These are phyloP conservation scores for Petrolisthes manimaculis DNA, from an alignment of 2,888 invertebrate genomes.

Conservation along the genomic window DNA sequence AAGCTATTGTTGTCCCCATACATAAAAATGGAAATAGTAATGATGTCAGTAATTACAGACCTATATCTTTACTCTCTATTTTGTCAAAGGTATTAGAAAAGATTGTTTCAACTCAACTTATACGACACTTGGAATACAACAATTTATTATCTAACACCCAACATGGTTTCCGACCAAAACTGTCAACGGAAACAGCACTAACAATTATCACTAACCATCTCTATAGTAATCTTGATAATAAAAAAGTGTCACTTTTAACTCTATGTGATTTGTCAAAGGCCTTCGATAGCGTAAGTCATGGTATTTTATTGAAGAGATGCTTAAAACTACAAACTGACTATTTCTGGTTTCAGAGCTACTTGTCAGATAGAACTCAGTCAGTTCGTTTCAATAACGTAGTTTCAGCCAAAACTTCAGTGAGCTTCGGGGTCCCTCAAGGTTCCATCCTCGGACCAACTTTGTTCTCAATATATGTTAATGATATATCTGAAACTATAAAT, in stretches of 20 bases:
- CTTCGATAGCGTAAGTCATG: background rate
- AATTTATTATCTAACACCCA: background rate
- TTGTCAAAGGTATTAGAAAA: background rate
- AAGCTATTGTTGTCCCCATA: background rate
- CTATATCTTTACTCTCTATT: background rate
- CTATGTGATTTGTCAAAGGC: background rate
- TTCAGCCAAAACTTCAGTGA: background rate
- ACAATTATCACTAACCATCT: background rate
- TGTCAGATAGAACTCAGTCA: background rate
- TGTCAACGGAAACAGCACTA: background rate
- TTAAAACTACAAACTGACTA: background rate
- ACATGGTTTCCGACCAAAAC: background rate
- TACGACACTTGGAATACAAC: background rate
- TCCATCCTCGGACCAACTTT: slow-evolving; percentile 19
- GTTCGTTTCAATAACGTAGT: background rate
- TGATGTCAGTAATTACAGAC: background rate
- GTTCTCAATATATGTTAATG: slow-evolving; percentile 13
- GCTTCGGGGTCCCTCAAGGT: background rate
- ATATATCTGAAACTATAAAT: background rate
- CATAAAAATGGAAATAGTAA: background rate
- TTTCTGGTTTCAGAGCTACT: background rate
- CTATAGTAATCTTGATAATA: background rate
- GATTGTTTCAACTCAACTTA: background rate
- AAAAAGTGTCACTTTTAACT: background rate
- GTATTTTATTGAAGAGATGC: background rate